These are phyloP conservation scores for Rhynchomys soricoides DNA, from an alignment of 2,113 vertebrate genomes.

Conservation along the genomic window DNA sequence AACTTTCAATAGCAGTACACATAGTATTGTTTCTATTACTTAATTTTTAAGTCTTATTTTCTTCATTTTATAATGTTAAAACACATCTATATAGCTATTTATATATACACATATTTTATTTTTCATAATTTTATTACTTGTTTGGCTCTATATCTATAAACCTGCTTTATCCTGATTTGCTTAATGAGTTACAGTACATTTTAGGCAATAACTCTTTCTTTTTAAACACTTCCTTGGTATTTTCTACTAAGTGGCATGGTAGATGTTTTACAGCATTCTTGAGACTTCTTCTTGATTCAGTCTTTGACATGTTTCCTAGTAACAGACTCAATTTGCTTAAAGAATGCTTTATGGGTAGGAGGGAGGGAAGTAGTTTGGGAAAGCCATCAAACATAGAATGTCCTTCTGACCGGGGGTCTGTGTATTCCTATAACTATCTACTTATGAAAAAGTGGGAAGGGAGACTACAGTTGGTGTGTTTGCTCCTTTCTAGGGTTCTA, in stretches of 20 bases:
- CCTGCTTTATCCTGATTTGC: not conserved
- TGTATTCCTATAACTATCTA: not conserved
- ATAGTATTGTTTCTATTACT: not conserved
- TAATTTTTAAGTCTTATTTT: not conserved
- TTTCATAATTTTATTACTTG: not conserved
- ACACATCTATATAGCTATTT: not conserved
- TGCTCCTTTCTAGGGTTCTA: not conserved
- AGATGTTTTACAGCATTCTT: conserved; percentile 81
- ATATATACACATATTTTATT: not conserved
- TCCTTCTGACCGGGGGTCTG: not conserved
- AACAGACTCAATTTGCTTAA: conserved; percentile 78
- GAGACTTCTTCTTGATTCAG: conserved; percentile 81
- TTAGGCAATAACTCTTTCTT: not conserved
- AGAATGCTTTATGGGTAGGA: conserved; percentile 67
- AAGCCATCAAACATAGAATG: conserved; percentile 59
- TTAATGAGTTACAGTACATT: not conserved
- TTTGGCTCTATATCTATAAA: not conserved
- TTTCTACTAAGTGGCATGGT: conserved; percentile 74
- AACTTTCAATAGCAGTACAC: not conserved
- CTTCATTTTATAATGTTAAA: not conserved
- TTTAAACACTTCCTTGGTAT: conserved; percentile 64
- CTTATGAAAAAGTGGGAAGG: conserved; percentile 24
- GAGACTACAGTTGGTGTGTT: not conserved
- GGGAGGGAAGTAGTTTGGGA: conserved; percentile 14
- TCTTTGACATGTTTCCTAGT: conserved; percentile 85